These are phyloP conservation scores for Anoplius nigerrimus DNA, from an alignment of 2,888 invertebrate genomes.

Conservation along the genomic window DNA sequence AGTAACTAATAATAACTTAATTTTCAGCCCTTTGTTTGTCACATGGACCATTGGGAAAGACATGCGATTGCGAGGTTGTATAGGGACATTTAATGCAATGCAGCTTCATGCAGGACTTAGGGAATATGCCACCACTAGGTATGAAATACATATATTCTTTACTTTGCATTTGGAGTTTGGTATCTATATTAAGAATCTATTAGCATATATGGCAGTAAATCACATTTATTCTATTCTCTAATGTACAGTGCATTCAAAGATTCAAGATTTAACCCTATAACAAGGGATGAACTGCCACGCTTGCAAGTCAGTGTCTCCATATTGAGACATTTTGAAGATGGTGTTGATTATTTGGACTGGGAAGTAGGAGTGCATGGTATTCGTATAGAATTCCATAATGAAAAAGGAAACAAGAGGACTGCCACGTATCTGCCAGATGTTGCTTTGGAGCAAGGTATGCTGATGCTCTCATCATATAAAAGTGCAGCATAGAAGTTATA, in stretches of 20 bases:
- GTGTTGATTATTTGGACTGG: conserved; percentile 97
- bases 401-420: conserved; percentile 94
- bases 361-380: conserved; percentile 98
- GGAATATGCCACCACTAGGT: conserved; percentile 96
- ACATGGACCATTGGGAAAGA: conserved; percentile 99
- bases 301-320: conserved; percentile 97
- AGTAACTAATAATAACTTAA: not conserved
- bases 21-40: conserved; percentile 93
- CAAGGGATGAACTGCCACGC: conserved; percentile 93
- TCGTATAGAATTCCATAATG: conserved; percentile 96
- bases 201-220: conserved; percentile 10
- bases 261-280: conserved; percentile 96
- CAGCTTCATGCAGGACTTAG: conserved; percentile 94
- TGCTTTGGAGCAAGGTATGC: conserved; percentile 95
- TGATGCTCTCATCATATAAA: too few species aligned
- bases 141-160: conserved; percentile 44
- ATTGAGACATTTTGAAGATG: conserved; percentile 97
- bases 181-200: too few species aligned
- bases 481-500: too few species aligned
- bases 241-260: conserved; percentile 93
- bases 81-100: conserved; percentile 98
- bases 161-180: not conserved
- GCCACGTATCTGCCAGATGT: conserved; percentile 99
- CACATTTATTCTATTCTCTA: conserved; percentile 23
- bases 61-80: conserved; percentile 96